Evolutionary conservation across 2,113 vertebrate species (phyloP).

Genomic region (Aspidoscelis tigris): DNA sequence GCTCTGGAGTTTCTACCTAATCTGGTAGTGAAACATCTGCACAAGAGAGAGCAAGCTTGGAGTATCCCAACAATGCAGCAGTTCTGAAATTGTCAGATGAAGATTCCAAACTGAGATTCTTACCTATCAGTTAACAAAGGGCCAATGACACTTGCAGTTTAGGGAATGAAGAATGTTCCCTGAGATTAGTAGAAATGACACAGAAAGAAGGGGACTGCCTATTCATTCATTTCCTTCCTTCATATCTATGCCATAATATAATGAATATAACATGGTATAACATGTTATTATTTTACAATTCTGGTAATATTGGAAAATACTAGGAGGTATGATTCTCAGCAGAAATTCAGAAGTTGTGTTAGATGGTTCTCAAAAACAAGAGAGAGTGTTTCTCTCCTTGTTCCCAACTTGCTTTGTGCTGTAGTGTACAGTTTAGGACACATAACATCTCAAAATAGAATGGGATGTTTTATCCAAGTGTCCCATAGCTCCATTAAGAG

Average conservation of each 20-base stretch:
- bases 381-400: conserved; percentile 25
- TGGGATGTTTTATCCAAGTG: conserved; percentile 45
- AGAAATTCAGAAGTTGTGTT: conserved; percentile 13
- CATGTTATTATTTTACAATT: neutral
- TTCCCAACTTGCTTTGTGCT: conserved; percentile 30
- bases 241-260: neutral
- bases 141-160: too few species aligned
- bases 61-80: too few species aligned
- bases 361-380: conserved; percentile 40
- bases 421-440: conserved; percentile 53
- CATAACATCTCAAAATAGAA: conserved; percentile 57
- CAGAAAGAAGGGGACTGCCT: too few species aligned
- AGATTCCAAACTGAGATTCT: too few species aligned
- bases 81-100: too few species aligned
- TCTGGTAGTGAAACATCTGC: too few species aligned
- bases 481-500: conserved; percentile 25
- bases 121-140: too few species aligned
- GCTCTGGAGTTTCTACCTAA: too few species aligned
- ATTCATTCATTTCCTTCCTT: neutral
- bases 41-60: too few species aligned
- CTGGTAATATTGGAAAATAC: conserved; percentile 18
- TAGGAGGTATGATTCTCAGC: conserved; percentile 30
- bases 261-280: conserved; percentile 7
- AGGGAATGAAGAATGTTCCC: too few species aligned
- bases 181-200: too few species aligned